Evolutionary conservation across 2,113 vertebrate species (phyloP).

Genomic region (Pluvialis apricaria): DNA sequence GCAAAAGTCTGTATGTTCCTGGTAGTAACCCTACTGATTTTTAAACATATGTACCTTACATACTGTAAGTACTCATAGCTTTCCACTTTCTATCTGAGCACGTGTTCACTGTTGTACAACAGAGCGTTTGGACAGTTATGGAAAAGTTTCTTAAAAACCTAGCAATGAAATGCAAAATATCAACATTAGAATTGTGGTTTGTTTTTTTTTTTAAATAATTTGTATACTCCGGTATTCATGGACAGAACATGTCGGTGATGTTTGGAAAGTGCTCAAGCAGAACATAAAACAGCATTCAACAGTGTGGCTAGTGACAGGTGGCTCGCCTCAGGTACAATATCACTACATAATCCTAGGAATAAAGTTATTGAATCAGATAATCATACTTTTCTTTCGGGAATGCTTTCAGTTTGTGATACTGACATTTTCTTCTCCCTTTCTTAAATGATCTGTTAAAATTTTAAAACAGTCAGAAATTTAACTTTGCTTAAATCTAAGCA

Average conservation of each 20-base stretch:
- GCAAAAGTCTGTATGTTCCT: constrained; percentile 59
- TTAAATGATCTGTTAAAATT: not conserved
- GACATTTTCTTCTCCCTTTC: not conserved
- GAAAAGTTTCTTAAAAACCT: not conserved
- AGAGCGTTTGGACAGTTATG: not conserved
- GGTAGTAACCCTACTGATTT: constrained; percentile 37
- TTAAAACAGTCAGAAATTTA: not conserved
- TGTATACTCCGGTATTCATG: not conserved
- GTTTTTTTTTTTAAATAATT: not conserved
- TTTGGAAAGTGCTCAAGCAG: not conserved
- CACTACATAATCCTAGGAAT: not conserved
- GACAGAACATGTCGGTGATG: not conserved
- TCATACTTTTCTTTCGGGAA: not conserved
- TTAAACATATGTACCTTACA: constrained; percentile 13
- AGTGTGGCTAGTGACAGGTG: not conserved
- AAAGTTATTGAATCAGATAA: not conserved
- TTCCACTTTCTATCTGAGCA: not conserved
- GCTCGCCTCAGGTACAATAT: not conserved
- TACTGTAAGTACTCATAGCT: not conserved
- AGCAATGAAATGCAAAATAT: not conserved
- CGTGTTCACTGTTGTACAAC: not conserved
- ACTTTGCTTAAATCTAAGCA: not conserved
- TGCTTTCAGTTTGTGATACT: not conserved
- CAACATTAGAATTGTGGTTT: not conserved
- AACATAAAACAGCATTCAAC: not conserved